phyloP scores from a whole-genome alignment of 2,113 vertebrate genomes.

The Zosterops japonicus region DNA sequence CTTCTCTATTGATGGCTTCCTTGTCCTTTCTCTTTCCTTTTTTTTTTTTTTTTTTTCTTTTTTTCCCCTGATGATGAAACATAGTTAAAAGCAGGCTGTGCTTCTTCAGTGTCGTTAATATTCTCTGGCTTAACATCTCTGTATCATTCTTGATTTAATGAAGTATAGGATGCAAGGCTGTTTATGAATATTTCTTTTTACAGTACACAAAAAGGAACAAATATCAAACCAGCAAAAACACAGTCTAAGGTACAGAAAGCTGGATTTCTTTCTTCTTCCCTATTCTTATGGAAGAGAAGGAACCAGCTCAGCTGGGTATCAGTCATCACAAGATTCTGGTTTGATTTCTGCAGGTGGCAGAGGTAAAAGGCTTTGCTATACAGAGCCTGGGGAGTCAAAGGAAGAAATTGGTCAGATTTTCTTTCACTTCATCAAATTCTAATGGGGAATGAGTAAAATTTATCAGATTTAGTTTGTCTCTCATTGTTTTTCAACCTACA shows the following conservation, averaged over 20 bases:
- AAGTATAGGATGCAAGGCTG: background rate
- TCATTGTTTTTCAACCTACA: background rate
- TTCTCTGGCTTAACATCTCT: conserved; percentile 4
- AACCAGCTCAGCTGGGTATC: background rate
- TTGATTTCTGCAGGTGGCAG: conserved; percentile 38
- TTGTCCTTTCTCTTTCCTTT: conserved; percentile 60
- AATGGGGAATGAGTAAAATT: background rate
- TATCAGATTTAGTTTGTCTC: background rate
- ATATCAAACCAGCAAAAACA: conserved; percentile 11
- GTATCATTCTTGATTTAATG: conserved; percentile 7
- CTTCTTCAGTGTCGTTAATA: background rate
- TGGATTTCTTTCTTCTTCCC: conserved; percentile 4
- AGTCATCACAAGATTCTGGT: background rate
- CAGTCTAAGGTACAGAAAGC: background rate
- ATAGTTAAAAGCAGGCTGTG: conserved; percentile 3
- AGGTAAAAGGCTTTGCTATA: background rate
- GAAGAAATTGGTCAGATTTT: conserved; percentile 20
- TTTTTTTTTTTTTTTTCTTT: background rate
- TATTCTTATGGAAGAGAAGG: conserved; percentile 13
- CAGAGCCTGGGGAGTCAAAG: background rate
- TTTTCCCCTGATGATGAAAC: background rate
- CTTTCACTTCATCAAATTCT: background rate
- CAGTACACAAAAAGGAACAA: background rate
- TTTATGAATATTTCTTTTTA: conserved; percentile 38
- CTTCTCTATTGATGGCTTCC: conserved; percentile 63